These are phyloP conservation scores for Mylabris phalerata DNA, from an alignment of 1,140 invertebrate species.

Conservation along the genomic window DNA sequence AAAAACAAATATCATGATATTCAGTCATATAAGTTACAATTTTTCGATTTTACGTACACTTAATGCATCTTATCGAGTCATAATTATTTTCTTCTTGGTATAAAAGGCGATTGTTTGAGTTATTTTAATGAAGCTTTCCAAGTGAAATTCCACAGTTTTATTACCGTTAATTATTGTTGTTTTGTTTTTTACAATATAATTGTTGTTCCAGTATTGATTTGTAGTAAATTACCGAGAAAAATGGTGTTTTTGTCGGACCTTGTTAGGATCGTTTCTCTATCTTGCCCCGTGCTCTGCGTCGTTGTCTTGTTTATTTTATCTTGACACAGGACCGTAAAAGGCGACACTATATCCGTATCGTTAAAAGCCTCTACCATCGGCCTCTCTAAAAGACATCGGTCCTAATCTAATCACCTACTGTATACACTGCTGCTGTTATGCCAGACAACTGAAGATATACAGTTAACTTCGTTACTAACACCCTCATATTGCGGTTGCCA, in stretches of 20 bases:
- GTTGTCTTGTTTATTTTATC: not conserved
- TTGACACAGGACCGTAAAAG: not conserved
- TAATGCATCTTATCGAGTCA: no score
- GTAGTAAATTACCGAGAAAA: conserved; percentile 6
- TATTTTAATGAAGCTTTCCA: no score
- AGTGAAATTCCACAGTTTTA: no score
- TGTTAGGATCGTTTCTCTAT: not conserved
- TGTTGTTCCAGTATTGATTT: not conserved
- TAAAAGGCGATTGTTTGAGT: no score
- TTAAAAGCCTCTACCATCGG: conserved; percentile 6
- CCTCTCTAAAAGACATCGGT: not conserved
- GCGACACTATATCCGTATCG: conserved; percentile 4
- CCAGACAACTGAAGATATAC: not conserved
- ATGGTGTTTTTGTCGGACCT: conserved; percentile 5
- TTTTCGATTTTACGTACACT: no score
- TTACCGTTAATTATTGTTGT: not conserved
- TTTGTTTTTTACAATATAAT: conserved; percentile 1
- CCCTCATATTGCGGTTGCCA: conserved; percentile 2
- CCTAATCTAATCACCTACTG: conserved; percentile 8
- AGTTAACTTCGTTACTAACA: conserved; percentile 10
- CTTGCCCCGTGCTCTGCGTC: conserved; percentile 2
- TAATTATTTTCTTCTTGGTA: no score
- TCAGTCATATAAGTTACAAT: no score
- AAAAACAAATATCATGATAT: no score
- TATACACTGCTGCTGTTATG: not conserved